Base-by-base conservation (phyloP, 1,140 invertebrate genomes). In the Drosophila suzukii region DNA sequence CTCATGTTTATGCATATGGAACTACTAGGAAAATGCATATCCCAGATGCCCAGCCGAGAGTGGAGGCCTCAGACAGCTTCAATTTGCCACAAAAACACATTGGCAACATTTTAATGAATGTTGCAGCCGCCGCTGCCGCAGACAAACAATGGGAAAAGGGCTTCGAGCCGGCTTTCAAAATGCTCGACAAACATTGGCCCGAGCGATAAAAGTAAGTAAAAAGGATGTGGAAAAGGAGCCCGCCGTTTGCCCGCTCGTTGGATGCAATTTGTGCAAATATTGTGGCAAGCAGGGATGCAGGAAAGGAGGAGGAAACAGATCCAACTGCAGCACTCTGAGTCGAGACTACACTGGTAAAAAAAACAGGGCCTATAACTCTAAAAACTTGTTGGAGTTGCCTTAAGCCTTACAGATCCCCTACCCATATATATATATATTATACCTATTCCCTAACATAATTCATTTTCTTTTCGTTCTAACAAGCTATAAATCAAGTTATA, bases 71-170 rank as follows among this genome's bases (percentile, higher is more conserved):
- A 71, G 67, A 78, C 84, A 88, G 83, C 84, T 83, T 88, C 83
- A 88, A 88, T 88, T 88, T 88, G 83, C 83, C 83, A 89, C 83
- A 88, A 88, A 88, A 88, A 88, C 84, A 89, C 83, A 88, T 88
- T 88, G 84, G 83, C 75, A 88, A 88, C 84, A 88, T 88, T 88
- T 88, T 83, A 88, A 88, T 88, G 84, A 88, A 88, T 88, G 83
- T 66, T 83, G 84, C 76, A 83, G 71, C 70, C 62, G 61, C 47
- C 51, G 41, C 27, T 53, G 55, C 47, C 38, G 55, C 53, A 67
- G 75, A 76, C 83, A 88, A 88, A 88, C 83, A 88, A 88, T 88
- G 80, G 67, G 17, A 73, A 76, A 76, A 66, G 75, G 75, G 62
- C 55, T 68, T 34, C 50, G 47, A 63, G 65, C 67, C 49, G 56